A percentile compares a stretch with the other conserved stretches of the same genome.
Evolutionary conservation across 1,140 invertebrate genomes (phyloP).

Genomic region (Polypedilum pembai): DNA sequence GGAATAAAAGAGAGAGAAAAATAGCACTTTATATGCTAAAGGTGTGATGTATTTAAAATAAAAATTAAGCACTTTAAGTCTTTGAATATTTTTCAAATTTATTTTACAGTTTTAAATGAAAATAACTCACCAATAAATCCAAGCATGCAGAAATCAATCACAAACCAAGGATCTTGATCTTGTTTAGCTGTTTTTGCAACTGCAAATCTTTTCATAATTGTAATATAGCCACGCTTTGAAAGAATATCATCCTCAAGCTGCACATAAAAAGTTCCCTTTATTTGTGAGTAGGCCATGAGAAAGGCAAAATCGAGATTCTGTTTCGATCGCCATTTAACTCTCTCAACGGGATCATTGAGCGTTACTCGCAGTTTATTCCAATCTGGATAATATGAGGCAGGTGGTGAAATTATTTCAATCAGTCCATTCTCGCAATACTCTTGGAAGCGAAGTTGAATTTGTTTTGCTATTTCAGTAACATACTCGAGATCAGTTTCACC

Average conservation of each 20-base stretch:
- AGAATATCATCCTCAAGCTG: slow-evolving; percentile 95
- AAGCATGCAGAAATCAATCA: slow-evolving; percentile 89
- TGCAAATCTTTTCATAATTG: slow-evolving; percentile 81
- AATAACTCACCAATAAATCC: slow-evolving; percentile 73
- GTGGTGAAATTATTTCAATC: slow-evolving; percentile 83
- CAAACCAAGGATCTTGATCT: slow-evolving; percentile 71
- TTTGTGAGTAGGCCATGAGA: slow-evolving; percentile 89
- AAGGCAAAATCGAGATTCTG: slow-evolving; percentile 97
- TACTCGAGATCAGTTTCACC: slow-evolving; percentile 76
- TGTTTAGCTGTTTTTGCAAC: slow-evolving; percentile 65
- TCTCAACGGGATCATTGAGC: slow-evolving; percentile 78
- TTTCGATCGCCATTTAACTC: slow-evolving; percentile 91
- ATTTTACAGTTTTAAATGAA: no score
- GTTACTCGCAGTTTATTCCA: slow-evolving; percentile 68
- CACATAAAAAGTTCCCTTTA: slow-evolving; percentile 67
- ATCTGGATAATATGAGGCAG: slow-evolving; percentile 82
- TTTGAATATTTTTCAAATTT: no score
- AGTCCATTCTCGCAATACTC: slow-evolving; percentile 69
- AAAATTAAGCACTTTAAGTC: no score
- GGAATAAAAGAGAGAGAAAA: not conserved
- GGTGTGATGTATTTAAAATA: slow-evolving; percentile 2
- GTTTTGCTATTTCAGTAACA: slow-evolving; percentile 59
- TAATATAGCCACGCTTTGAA: slow-evolving; percentile 77
- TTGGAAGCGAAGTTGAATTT: slow-evolving; percentile 71
- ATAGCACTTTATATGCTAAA: not conserved